Base-by-base conservation (phyloP, 2,797 vertebrate species). In the Sebastes hopkinsi region DNA sequence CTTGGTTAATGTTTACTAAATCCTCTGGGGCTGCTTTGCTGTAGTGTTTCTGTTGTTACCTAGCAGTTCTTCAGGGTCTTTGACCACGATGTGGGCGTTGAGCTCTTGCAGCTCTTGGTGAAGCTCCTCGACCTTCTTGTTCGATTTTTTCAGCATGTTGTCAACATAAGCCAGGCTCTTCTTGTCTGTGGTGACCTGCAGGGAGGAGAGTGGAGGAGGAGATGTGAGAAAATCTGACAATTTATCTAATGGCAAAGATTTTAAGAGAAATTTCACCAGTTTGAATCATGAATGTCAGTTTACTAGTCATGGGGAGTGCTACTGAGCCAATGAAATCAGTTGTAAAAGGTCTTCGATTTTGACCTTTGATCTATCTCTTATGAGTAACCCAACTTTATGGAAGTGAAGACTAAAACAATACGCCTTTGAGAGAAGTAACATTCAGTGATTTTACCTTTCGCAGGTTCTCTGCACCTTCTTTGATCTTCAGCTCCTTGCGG, bases 401-500 rank as follows among this genome's bases (percentile, higher is more conserved):
- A 38, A 22, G 9, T 42, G 1, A 50, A 30, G 27, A 23, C 9
- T 16, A 18, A 23, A 65, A n/a, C 2, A 14, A 2, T 27, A 22
- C 1, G 22, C 1, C 12, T 66, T 60, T 10, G 8, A 38, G 18
- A 66, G 16, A 72, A 65, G 8, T 10, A 20, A 3, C 23, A 42
- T 30, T 29, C 22, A 25, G 12, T 18, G 12, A 23, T 4, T 34
- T 82, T 92, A 95, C 94, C 93, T 97, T 99, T 80, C 98, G 97
- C 82, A 99, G 95, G 94, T 99, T 99, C 95, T 99, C 98, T 0
- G 98, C 97, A 81, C 98, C 99, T 92, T 99, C 99, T 94, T 99
- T 99, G 92, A 99, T 99, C 96, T 99, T 99, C 89, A 99, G 97
- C 95, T 99, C 99, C 90, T 99, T 99, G 88, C 98, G 98, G 95